Base-by-base conservation (phyloP, 2,113 vertebrate species). In the Sarotherodon lohbergeri region DNA sequence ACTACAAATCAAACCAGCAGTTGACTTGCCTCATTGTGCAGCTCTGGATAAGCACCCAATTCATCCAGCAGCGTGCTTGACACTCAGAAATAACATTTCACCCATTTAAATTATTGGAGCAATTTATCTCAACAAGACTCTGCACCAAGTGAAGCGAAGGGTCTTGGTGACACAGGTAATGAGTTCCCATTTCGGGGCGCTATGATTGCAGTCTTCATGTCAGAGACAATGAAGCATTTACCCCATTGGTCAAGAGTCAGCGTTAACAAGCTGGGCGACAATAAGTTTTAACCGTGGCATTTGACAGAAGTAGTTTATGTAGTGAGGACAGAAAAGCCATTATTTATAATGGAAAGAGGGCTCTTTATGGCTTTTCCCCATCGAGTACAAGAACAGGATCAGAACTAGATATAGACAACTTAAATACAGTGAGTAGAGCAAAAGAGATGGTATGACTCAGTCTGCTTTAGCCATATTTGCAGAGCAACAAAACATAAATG, bases 111-210 rank as follows among this genome's bases (percentile, higher is more conserved):
- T 85, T 81, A 87, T 80, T 59, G 59, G 36, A 46, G 36, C 22
- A 63, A 50, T 66, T 39, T 5, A 76, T 85, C 83, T 83, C 39
- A 61, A 73, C 86, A 76, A 29, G 43, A 87, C 82, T 27, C 43
- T 17, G 46, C 68, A 52, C 10, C 6, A 57, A 68, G 82, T 76
- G 63, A 84, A 82, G 59, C 36, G 4, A 14, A 68, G 76, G 92
- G 94, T 93, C 94, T 94, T 39, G 56, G 89, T 93, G 94, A 94
- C 95, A 95, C 89, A 86, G 94, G 89, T 92, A 95, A 94, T 91
- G 88, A 88, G 85, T 82, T 88, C 57, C 90, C 88, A 90, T 90
- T 93, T 87, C 43, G 85, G 61, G 90, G 90, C 89, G 91, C 80
- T 68, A 92, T 78, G 93, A 95, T 92, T 93, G 89, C 79, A 0